phyloP scores from a whole-genome alignment of 1,140 invertebrate genomes.

The Trachelipus rathkii region DNA sequence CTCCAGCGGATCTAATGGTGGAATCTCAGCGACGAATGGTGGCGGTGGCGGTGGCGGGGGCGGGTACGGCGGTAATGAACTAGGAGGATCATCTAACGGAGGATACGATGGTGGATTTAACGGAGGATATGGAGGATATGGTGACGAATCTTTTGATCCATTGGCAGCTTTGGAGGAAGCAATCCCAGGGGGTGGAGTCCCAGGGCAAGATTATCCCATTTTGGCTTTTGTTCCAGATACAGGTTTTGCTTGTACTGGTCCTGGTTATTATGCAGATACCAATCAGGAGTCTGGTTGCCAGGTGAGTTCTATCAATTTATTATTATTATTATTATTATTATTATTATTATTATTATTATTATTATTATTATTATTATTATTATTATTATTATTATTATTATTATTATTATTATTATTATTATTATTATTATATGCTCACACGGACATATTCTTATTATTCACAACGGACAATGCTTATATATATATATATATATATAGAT shows the following conservation, averaged over 20 bases:
- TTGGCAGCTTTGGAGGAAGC: conserved; percentile 15
- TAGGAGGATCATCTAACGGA: background rate
- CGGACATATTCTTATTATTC: too few relatives aligned
- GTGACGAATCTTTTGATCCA: background rate
- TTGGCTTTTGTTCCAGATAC: conserved; percentile 50
- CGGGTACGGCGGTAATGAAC: conserved; percentile 4
- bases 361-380: too few relatives aligned
- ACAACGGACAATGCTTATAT: too few relatives aligned
- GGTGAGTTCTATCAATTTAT: conserved; percentile 41
- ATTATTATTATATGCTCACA: too few relatives aligned
- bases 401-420: too few relatives aligned
- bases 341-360: too few relatives aligned
- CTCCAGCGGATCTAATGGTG: too few relatives aligned
- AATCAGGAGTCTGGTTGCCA: conserved; percentile 58
- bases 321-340: too few relatives aligned
- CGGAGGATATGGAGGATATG: conserved; percentile 3
- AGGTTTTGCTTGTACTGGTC: conserved; percentile 50
- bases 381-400: too few relatives aligned
- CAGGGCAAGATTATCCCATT: conserved; percentile 49
- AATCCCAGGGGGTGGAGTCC: conserved; percentile 46
- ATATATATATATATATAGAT: too few relatives aligned
- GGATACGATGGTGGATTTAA: conserved; percentile 14
- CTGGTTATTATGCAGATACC: conserved; percentile 53
- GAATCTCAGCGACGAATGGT: background rate
- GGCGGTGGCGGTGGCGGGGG: conserved; percentile 18